Percentiles rank a stretch among this genome's conserved stretches.
Evolutionary conservation across 2,888 invertebrate species (phyloP).

Genomic region (Tridacna gigas): DNA sequence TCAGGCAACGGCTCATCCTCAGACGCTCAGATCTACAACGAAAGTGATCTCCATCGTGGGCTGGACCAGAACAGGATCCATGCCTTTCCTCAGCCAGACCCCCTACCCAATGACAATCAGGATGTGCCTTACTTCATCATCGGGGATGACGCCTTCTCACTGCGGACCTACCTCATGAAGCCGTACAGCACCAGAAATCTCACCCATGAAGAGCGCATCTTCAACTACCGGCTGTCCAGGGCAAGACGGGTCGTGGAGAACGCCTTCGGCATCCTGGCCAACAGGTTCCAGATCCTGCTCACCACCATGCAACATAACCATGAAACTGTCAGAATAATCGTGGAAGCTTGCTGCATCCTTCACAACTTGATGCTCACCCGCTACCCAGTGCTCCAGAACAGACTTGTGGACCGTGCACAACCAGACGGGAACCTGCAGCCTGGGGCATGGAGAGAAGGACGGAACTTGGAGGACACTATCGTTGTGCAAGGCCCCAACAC

Average conservation of each 20-base stretch:
- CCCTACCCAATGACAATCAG: neutral
- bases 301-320: too few species aligned
- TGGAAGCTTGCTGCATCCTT: constrained; percentile 38
- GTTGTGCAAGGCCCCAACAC: constrained; percentile 56
- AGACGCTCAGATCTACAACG: neutral
- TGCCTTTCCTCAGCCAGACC: neutral
- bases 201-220: too few species aligned
- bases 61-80: neutral
- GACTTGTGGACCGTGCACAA: constrained; percentile 27
- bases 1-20: neutral
- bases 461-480: too few species aligned
- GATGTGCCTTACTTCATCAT: neutral
- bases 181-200: too few species aligned
- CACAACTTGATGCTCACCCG: constrained; percentile 63
- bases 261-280: too few species aligned
- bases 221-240: too few species aligned
- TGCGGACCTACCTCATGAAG: too few species aligned
- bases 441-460: too few species aligned
- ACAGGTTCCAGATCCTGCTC: too few species aligned
- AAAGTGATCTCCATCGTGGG: neutral
- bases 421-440: constrained; percentile 49
- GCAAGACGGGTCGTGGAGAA: too few species aligned
- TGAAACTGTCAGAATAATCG: constrained; percentile 41
- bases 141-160: neutral
- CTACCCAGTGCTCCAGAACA: too few species aligned